These are phyloP conservation scores for Calephelis virginiensis DNA, from an alignment of 1,140 invertebrate species.

Conservation along the genomic window DNA sequence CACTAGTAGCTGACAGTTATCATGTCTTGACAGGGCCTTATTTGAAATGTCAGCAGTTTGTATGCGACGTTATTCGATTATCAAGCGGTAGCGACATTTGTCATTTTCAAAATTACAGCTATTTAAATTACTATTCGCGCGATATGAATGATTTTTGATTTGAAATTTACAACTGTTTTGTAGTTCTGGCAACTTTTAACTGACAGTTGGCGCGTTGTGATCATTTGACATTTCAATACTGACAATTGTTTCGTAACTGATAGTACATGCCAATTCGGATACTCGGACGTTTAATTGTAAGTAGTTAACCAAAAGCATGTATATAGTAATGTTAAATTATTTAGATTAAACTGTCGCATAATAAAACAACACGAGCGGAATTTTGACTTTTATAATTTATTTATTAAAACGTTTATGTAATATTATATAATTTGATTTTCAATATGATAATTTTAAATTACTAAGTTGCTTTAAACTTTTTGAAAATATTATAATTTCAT, in stretches of 20 bases:
- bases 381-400: slow-evolving; percentile 15
- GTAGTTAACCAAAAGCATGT: slow-evolving; percentile 16
- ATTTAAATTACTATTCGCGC: too few species aligned
- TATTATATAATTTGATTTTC: slow-evolving; percentile 3
- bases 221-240: not conserved
- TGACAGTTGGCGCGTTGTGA: too few species aligned
- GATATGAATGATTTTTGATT: too few species aligned
- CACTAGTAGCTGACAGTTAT: not conserved
- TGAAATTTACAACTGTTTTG: too few species aligned
- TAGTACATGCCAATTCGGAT: not conserved
- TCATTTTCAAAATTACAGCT: too few species aligned
- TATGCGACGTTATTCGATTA: not conserved
- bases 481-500: too few species aligned
- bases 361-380: slow-evolving; percentile 1
- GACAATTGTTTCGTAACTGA: not conserved
- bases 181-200: too few species aligned
- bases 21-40: not conserved
- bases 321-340: slow-evolving; percentile 11
- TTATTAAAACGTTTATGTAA: slow-evolving; percentile 3
- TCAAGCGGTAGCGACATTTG: too few species aligned
- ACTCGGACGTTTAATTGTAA: slow-evolving; percentile 4
- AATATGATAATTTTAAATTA: not conserved
- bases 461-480: slow-evolving; percentile 3
- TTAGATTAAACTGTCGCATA: slow-evolving; percentile 1
- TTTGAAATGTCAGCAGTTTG: not conserved